A percentile compares a stretch with the other conserved stretches of the same genome.
These are phyloP conservation scores for Xestia rhomboidea DNA, from an alignment of 2,888 invertebrate genomes.

Conservation along the genomic window DNA sequence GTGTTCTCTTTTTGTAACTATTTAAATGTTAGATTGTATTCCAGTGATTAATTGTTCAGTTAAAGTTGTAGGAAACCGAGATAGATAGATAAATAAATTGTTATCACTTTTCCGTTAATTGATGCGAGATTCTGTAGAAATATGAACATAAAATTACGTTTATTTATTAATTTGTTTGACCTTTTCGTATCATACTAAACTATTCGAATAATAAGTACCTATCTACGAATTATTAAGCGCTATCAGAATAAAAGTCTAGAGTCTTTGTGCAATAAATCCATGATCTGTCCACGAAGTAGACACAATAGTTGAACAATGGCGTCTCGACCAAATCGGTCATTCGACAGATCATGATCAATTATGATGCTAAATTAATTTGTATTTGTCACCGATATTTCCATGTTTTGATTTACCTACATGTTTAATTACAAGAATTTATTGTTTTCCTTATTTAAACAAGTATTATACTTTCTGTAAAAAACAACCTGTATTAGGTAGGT, in stretches of 20 bases:
- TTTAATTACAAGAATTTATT: constrained; percentile 6
- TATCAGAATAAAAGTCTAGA: not conserved
- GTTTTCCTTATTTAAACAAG: constrained; percentile 27
- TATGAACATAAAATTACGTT: constrained; percentile 3
- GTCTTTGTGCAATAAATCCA: not conserved
- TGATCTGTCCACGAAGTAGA: no score
- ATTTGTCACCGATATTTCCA: constrained; percentile 6
- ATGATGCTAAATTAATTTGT: not conserved
- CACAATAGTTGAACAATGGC: no score
- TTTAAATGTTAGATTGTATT: not conserved
- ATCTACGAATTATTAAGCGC: not conserved
- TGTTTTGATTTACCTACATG: not conserved
- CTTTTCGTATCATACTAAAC: not conserved
- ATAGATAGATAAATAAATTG: not conserved
- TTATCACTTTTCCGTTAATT: not conserved
- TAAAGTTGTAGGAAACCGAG: not conserved
- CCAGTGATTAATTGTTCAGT: not conserved
- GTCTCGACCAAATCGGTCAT: no score
- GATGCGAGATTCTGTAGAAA: not conserved
- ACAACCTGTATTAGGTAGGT: not conserved
- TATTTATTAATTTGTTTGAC: constrained; percentile 14
- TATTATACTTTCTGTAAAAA: no score
- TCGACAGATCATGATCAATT: no score
- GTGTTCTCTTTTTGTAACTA: not conserved
- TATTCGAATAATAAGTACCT: not conserved